Base-by-base conservation (phyloP, 1,140 invertebrate species). In the Linepithema humile region DNA sequence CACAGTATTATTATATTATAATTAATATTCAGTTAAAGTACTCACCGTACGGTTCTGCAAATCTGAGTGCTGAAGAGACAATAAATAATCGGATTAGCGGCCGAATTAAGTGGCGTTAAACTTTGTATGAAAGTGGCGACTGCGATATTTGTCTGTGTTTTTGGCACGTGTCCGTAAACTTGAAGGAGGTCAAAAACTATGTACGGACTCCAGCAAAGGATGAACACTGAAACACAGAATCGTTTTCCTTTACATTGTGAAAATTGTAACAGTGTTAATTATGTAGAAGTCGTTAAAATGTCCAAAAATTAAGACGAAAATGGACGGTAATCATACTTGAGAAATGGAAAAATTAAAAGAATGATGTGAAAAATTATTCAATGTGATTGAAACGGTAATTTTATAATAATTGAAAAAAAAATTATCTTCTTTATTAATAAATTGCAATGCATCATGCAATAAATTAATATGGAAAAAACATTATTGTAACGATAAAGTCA, bases 141-240 rank as follows among this genome's bases (percentile, higher is more conserved):
- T 1, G 98, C 98, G 3, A 97, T 96, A 88, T 96, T 97, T 1
- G 96, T 97, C 91, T 98, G 97, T 0, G 97, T 97, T 70, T 95
- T 94, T 0, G 98, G 97, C 83, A 99, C 96, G 91, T 97, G 96
- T 17, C 96, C 97, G 93, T 97, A 99, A 38, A 99, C 98, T 96
- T 98, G 97, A 1, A 99, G 95, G 26, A 99, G 94, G 93, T 99
- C 98, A 93, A 98, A 99, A 45, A 99, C 95, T 92, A 99, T 98
- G 93, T 98, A 99, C 0, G 98, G 98, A 87, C 98, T 98, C 98
- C 98, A 99, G 94, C 98, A 99, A 3, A 99, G 91, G 69, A 99
- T 97, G 94, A 99, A 99, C 17, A 98, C 98, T 99, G 96, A 17
- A 95, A 96, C 82, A 91, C 86, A 87, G 7, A 57, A 85, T 48